Evolutionary conservation across 53 echinoderm and acorn worm species (phyloP).

Genomic region (Astropecten irregularis): DNA sequence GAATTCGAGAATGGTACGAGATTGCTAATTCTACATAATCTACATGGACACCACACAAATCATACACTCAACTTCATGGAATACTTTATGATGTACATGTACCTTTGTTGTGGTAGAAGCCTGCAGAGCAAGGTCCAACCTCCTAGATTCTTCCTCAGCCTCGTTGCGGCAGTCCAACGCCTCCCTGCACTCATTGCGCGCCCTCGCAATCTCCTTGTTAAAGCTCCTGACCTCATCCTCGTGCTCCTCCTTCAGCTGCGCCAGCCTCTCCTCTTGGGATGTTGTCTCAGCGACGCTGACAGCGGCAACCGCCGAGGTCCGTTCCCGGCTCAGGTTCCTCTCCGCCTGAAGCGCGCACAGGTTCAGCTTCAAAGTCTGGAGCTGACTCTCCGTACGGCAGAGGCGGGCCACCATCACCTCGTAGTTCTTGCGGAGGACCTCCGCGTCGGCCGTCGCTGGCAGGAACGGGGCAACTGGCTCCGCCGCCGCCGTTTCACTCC

Average conservation of each 20-base stretch:
- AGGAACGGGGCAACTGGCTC: conserved; percentile 68
- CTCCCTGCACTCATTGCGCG: conserved; percentile 66
- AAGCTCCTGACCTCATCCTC: conserved; percentile 61
- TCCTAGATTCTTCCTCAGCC: conserved; percentile 59
- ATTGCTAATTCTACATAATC: no score
- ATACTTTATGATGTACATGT: no score
- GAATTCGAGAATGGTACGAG: no score
- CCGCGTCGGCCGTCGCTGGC: conserved; percentile 61
- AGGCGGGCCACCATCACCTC: conserved; percentile 78
- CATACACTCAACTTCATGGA: no score
- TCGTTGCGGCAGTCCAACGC: conserved; percentile 18
- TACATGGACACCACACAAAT: no score
- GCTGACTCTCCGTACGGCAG: conserved; percentile 85
- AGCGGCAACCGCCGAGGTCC: neutral
- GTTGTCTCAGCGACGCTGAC: no score
- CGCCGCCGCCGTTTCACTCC: neutral
- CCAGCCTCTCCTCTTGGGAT: conserved; percentile 1
- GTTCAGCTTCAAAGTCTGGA: conserved; percentile 93
- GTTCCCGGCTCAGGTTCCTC: conserved; percentile 37
- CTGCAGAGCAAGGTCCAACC: conserved; percentile 66
- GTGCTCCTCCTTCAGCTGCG: conserved; percentile 44
- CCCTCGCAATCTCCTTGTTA: conserved; percentile 63
- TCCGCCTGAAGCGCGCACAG: conserved; percentile 84
- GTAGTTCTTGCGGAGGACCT: conserved; percentile 76
- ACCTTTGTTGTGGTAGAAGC: conserved; percentile 66